phyloP scores from a whole-genome alignment of 2,113 vertebrate species.

The Lanius collurio region DNA sequence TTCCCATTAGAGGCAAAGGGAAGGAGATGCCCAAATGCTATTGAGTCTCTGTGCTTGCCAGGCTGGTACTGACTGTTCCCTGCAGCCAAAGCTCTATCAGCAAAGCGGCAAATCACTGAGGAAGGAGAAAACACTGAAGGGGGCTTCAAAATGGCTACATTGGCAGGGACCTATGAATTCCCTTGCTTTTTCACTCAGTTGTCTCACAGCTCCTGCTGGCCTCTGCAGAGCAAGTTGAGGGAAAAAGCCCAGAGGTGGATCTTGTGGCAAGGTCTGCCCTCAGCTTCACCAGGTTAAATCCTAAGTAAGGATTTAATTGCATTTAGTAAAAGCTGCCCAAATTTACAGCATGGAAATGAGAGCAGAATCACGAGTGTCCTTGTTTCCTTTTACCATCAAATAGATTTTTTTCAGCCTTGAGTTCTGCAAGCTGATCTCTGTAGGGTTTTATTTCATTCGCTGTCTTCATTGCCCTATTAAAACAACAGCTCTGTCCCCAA shows the following conservation, averaged over 20 bases:
- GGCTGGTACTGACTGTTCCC: neutral
- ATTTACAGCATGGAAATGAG: constrained; percentile 43
- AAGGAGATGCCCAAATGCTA: neutral
- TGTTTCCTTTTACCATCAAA: constrained; percentile 25
- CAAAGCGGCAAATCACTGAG: neutral
- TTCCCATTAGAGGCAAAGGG: neutral
- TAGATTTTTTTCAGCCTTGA: constrained; percentile 26
- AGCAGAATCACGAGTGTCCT: constrained; percentile 7
- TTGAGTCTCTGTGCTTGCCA: neutral
- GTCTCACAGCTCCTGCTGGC: neutral
- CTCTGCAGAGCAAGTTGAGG: neutral
- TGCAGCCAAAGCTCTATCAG: neutral
- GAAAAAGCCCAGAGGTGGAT: neutral
- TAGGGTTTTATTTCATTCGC: constrained; percentile 55
- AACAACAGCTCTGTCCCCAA: neutral
- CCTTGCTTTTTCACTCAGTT: neutral
- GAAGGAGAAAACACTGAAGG: neutral
- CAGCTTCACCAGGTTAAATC: neutral
- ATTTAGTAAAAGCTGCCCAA: neutral
- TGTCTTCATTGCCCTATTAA: constrained; percentile 52
- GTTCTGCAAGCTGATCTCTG: constrained; percentile 25
- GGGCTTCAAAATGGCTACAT: neutral
- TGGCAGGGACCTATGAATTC: neutral
- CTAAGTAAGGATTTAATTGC: constrained; percentile 4
- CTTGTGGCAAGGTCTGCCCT: neutral